Base-by-base conservation (phyloP, 2,113 vertebrate species). In the Tyto alba region DNA sequence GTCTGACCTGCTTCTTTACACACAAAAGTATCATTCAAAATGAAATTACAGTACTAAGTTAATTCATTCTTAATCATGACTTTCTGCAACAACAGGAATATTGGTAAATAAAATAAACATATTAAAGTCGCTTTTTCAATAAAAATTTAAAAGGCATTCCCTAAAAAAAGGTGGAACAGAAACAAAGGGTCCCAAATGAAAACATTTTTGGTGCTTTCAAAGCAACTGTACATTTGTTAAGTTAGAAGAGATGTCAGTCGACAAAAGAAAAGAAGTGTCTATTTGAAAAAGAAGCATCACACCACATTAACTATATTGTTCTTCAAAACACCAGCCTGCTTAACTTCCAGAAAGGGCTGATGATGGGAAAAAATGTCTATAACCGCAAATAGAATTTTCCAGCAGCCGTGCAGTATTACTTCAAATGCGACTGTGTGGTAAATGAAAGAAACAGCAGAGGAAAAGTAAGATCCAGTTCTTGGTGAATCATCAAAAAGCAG, bases 341-440 rank as follows among this genome's bases (percentile, higher is more conserved):
- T 88, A 90, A 67, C 30, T 71, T 95, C 83, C 85, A 96, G 90
- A 89, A 94, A 90, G 55, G 20, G 30, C 27, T 50, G 36, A 75
- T 71, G n/a, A 94, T 50, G 30, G 55, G 36, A 84, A 92, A 91
- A 88, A 86, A 66, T 57, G 34, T 57, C 40, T 57, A 77, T 43
- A 96, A 92, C 66, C 8, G 0, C 48, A 82, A 82, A 11, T 27
- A 85, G 59, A 88, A 79, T 92, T 95, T 94, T 93, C 89, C 84
- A 96, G 29, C 10, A 55, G 50, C 34, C 71, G 52, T 2, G 50
- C 13, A 55, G 40, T 71, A 91, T 63, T 91, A 77, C n/a, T 94
- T 91, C 56, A 94, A 83, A 78, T 77, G 40, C 2, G 32, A 81
- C 38, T 79, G 36, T 59, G 71, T 53, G 85, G 63, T 84, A 93